These are phyloP conservation scores for Sycophaga agraensis DNA, from an alignment of 1,140 invertebrate species.

Conservation along the genomic window DNA sequence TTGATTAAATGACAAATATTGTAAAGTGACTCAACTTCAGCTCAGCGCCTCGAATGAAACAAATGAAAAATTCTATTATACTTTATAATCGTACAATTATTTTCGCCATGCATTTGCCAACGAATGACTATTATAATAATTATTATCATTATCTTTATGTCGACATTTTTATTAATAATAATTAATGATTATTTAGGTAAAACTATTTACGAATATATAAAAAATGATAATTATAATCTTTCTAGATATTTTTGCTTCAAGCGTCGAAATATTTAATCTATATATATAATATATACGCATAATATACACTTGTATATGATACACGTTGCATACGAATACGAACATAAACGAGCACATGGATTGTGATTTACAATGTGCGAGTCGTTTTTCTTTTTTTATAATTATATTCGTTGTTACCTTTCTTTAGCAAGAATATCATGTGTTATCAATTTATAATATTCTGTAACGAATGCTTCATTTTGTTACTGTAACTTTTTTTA, in stretches of 20 bases:
- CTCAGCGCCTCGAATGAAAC: constrained; percentile 55
- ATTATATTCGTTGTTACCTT: neutral
- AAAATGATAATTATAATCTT: constrained; percentile 47
- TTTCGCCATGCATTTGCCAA: constrained; percentile 59
- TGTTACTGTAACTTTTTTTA: neutral
- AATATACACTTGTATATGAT: constrained; percentile 19
- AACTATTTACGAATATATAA: constrained; percentile 48
- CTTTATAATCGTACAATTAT: constrained; percentile 48
- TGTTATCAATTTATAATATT: too few relatives aligned
- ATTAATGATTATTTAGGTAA: constrained; percentile 52
- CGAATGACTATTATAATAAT: constrained; percentile 49
- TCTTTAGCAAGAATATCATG: too few relatives aligned
- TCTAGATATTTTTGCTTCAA: constrained; percentile 51
- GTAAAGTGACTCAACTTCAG: constrained; percentile 38
- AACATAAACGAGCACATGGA: constrained; percentile 1
- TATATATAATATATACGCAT: neutral
- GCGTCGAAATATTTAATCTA: constrained; percentile 23
- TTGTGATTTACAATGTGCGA: neutral
- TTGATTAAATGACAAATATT: constrained; percentile 6
- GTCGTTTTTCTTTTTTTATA: constrained; percentile 1
- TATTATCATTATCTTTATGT: constrained; percentile 52
- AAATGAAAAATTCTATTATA: constrained; percentile 31
- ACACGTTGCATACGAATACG: constrained; percentile 6
- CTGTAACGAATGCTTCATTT: neutral
- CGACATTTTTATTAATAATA: constrained; percentile 36